Conservation (phyloP, 2,113 vertebrate species). For the Podilymbus podiceps region DNA sequence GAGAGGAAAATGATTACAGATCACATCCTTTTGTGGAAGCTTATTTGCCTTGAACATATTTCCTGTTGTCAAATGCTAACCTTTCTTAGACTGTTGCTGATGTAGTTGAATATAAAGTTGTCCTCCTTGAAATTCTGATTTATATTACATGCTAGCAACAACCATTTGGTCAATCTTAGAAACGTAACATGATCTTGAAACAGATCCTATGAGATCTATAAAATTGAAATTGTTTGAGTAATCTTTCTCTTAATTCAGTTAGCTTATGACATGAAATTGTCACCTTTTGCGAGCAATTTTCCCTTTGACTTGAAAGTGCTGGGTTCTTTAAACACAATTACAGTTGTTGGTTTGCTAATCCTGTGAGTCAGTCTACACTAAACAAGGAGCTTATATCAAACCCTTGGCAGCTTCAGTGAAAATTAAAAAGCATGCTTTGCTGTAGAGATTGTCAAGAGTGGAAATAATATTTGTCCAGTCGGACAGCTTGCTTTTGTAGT, state of each 20-base stretch:
- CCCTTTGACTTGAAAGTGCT: slow-evolving; percentile 53
- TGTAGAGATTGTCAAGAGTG: slow-evolving; percentile 89
- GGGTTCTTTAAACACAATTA: slow-evolving; percentile 75
- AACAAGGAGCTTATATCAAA: slow-evolving; percentile 77
- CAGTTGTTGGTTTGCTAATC: slow-evolving; percentile 82
- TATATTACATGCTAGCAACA: background rate
- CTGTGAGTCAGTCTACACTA: slow-evolving; percentile 74
- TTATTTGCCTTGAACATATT: background rate
- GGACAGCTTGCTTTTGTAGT: slow-evolving; percentile 96
- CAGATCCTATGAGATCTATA: background rate
- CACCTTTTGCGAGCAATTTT: slow-evolving; percentile 28
- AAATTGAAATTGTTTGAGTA: slow-evolving; percentile 16
- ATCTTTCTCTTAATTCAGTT: slow-evolving; percentile 73
- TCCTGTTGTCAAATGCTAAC: slow-evolving; percentile 34
- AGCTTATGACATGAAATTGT: slow-evolving; percentile 60
- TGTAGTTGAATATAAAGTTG: background rate
- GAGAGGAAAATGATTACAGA: slow-evolving; percentile 28
- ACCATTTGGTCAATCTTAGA: background rate
- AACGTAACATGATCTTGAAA: background rate
- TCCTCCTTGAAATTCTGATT: slow-evolving; percentile 7
- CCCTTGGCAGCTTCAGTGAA: slow-evolving; percentile 78
- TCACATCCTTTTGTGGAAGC: background rate
- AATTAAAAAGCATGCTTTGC: slow-evolving; percentile 91
- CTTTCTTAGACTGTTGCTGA: background rate
- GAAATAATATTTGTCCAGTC: slow-evolving; percentile 99